Percentiles rank a stretch among this genome's conserved stretches.
phyloP scores from a whole-genome alignment of 2,113 vertebrate species.

The Mesocricetus auratus region DNA sequence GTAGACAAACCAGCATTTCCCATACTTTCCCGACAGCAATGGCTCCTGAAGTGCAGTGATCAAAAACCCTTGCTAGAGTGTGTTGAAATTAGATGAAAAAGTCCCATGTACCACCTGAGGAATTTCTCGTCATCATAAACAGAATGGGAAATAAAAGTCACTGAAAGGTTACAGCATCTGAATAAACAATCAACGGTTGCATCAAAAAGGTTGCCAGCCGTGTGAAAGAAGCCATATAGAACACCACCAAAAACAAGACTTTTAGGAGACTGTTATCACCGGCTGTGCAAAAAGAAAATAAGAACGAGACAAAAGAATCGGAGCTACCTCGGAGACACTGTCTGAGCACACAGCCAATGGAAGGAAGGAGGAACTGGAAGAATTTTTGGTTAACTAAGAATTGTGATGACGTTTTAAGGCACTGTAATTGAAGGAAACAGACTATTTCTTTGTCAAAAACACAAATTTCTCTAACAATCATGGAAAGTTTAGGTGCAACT shows the following conservation, averaged over 20 bases:
- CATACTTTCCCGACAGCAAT: background rate
- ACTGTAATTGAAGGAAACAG: background rate
- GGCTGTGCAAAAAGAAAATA: background rate
- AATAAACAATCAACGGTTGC: constrained; percentile 33
- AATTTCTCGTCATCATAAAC: background rate
- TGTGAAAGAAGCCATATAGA: background rate
- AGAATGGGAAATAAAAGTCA: constrained; percentile 20
- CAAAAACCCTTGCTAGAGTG: background rate
- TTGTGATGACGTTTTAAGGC: background rate
- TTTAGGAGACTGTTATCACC: background rate
- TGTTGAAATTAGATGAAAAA: constrained; percentile 40
- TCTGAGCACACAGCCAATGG: background rate
- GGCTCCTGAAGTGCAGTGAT: background rate
- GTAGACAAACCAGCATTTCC: background rate
- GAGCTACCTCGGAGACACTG: background rate
- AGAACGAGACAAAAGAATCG: background rate
- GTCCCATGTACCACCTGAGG: background rate
- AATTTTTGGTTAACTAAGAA: background rate
- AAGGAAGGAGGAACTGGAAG: background rate
- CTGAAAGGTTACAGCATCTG: background rate
- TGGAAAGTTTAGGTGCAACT: background rate
- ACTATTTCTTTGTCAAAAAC: background rate
- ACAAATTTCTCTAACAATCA: background rate
- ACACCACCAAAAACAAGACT: background rate
- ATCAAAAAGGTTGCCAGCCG: background rate